Percentiles rank a stretch among this genome's conserved stretches.
Evolutionary conservation across 2,113 vertebrate genomes (phyloP).

Genomic region (Piaya cayana): DNA sequence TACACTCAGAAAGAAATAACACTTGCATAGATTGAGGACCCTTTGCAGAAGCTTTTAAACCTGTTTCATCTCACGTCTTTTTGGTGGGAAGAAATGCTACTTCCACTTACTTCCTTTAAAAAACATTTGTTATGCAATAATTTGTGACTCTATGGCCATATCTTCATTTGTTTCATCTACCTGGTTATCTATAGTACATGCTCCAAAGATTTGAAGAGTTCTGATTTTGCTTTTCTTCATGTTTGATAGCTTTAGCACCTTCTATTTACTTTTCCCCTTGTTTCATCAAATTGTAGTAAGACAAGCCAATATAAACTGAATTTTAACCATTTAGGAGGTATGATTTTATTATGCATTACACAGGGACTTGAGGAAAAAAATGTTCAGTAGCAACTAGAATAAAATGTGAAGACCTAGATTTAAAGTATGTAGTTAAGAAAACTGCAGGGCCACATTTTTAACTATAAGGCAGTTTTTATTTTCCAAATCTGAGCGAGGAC

Average conservation of each 20-base stretch:
- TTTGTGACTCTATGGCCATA: not conserved
- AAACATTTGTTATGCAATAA: not conserved
- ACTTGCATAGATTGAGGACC: not conserved
- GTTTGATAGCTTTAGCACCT: not conserved
- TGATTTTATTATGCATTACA: not conserved
- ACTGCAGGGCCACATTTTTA: not conserved
- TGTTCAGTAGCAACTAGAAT: not conserved
- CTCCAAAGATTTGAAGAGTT: not conserved
- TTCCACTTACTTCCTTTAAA: not conserved
- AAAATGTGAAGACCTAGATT: not conserved
- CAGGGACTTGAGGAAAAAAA: fast-evolving
- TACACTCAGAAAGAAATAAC: not conserved
- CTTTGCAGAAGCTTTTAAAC: not conserved
- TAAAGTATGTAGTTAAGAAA: not conserved
- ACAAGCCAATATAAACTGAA: not conserved
- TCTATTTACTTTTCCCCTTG: not conserved
- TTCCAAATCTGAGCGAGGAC: not conserved
- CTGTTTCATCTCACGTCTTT: not conserved
- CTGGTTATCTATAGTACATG: not conserved
- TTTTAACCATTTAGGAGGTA: not conserved
- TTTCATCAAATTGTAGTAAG: not conserved
- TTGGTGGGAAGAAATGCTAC: not conserved
- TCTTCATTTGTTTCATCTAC: not conserved
- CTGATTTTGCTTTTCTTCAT: not conserved
- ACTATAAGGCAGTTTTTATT: not conserved